Evolutionary conservation across 2,888 invertebrate genomes (phyloP).

Genomic region (Ochropleura plecta): DNA sequence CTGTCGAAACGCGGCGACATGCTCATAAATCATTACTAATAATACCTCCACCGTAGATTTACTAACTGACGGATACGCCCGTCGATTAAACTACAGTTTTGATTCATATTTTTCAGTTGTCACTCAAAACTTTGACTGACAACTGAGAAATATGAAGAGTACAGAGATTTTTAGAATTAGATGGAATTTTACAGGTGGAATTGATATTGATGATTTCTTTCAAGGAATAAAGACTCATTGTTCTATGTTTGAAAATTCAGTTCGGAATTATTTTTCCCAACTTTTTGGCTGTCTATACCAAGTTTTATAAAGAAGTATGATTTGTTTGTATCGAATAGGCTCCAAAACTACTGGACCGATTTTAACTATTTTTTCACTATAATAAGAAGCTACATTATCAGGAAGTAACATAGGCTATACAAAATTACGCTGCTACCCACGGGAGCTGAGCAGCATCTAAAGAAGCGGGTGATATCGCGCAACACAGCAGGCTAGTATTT

Average conservation of each 20-base stretch:
- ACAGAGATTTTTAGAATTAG: not conserved
- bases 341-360: too few species aligned
- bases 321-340: too few species aligned
- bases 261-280: too few species aligned
- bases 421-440: too few species aligned
- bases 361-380: too few species aligned
- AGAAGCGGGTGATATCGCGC: too few species aligned
- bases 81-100: constrained; percentile 39
- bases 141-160: constrained; percentile 21
- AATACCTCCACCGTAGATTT: constrained; percentile 66
- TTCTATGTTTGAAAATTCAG: constrained; percentile 1
- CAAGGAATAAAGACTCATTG: constrained; percentile 1
- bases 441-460: too few species aligned
- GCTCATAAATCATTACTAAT: constrained; percentile 81
- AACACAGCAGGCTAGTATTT: too few species aligned
- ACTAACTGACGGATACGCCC: constrained; percentile 60
- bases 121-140: constrained; percentile 39
- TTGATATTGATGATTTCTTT: constrained; percentile 47
- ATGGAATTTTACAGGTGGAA: constrained; percentile 14
- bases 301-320: not conserved
- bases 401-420: too few species aligned
- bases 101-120: constrained; percentile 46
- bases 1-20: constrained; percentile 73
- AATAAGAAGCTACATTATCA: too few species aligned
- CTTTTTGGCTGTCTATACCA: not conserved